A percentile compares a stretch with the other conserved stretches of the same genome.
phyloP scores from a whole-genome alignment of 1,140 invertebrate species.

The Sinonovacula constricta region DNA sequence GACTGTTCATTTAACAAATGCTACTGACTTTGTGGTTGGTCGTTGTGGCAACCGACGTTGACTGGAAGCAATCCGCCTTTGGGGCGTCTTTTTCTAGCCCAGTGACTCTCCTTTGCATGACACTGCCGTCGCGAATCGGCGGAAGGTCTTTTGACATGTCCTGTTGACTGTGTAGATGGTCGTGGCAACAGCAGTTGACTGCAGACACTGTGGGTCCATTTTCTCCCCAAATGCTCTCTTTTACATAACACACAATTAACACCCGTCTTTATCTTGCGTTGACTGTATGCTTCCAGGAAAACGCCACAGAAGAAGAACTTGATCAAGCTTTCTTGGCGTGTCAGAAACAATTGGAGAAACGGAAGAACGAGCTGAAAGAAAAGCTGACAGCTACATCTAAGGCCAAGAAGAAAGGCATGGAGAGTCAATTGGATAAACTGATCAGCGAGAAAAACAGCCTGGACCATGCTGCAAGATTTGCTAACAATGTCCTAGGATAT shows the following conservation, averaged over 20 bases:
- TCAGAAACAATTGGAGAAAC: conserved; percentile 55
- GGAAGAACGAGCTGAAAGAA: conserved; percentile 53
- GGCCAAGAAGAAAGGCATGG: conserved; percentile 50
- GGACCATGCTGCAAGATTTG: conserved; percentile 54
- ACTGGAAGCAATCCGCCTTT: too few relatives aligned
- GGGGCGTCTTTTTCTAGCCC: too few relatives aligned
- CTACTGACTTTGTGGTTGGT: too few relatives aligned
- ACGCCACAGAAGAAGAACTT: conserved; percentile 43
- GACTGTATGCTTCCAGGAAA: conserved; percentile 31
- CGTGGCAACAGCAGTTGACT: conserved; percentile 18
- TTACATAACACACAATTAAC: too few relatives aligned
- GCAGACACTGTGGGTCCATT: conserved; percentile 35
- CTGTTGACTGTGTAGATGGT: conserved; percentile 6
- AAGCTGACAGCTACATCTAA: conserved; percentile 46
- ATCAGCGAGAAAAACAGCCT: conserved; percentile 50
- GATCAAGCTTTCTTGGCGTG: conserved; percentile 47
- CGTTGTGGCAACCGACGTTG: too few relatives aligned
- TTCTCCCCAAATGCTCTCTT: not conserved
- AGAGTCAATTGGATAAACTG: conserved; percentile 53
- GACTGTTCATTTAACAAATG: too few relatives aligned
- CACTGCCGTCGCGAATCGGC: too few relatives aligned
- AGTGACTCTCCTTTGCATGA: too few relatives aligned
- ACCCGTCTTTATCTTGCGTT: too few relatives aligned
- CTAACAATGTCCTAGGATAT: conserved; percentile 55
- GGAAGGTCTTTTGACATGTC: too few relatives aligned